Base-by-base conservation (phyloP, 2,797 vertebrate genomes). In the Chelidonichthys spinosus region DNA sequence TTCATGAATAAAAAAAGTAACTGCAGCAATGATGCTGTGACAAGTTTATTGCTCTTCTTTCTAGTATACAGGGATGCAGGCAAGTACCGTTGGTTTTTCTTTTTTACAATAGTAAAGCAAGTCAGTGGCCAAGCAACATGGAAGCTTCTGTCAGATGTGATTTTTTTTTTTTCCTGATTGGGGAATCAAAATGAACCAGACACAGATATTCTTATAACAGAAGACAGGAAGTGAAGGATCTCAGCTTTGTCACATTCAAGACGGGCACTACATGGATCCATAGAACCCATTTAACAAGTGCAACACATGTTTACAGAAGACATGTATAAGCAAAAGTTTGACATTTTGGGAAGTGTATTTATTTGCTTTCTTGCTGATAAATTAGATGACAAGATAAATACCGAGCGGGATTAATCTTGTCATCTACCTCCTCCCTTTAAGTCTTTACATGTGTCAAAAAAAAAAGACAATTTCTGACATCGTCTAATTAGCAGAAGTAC, bases 61-160 rank as follows among this genome's bases (percentile, higher is more conserved):
- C 79, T 87, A 84, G 70, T 85, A 93, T 93, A 94, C 91, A 95
- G 83, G 84, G 90, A 91, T 86, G 91, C 84, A 91, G 89, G 88
- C 81, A 89, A 74, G 85, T 90, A 93, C 78, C 84, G 78, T 76
- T 25, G 25, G 2, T 25, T 25, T 86, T 87, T 83, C 56, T 44
- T 53, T 54, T 75, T 37, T 63, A 85, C 72, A 83, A 90, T 78
- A 87, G 59, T 82, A 92, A 92, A 84, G 87, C 86, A 92, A 87
- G 80, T 93, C 85, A 69, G 92, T 93, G 94, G 93, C 89, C 87
- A 93, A 95, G 93, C 94, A 93, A 91, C 88, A 92, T 91, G 79
- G 79, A 89, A 81, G 91, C 94, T 95, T 90, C 90, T 94, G 93
- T 95, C 93, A 87, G 68, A 63, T 78, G 70, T 71, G 68, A 71